Conservation (phyloP, 2,888 invertebrate genomes). For the Harpagoxenus sublaevis region DNA sequence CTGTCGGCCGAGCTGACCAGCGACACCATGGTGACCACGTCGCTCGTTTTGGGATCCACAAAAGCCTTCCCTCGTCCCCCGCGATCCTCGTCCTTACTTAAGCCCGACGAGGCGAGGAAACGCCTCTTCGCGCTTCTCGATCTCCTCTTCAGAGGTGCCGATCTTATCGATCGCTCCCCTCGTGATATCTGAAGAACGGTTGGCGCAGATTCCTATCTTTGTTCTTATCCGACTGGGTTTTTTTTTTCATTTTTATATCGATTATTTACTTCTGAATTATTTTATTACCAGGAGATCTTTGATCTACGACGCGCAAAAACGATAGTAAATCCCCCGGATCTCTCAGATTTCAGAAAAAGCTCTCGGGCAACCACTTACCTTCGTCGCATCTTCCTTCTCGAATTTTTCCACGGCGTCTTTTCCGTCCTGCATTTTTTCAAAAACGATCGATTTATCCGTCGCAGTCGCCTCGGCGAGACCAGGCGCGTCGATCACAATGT, state of each 20-base stretch:
- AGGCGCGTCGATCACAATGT: conserved; percentile 80
- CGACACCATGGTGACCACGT: conserved; percentile 90
- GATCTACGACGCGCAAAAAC: neutral
- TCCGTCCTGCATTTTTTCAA: conserved; percentile 14
- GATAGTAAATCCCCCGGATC: neutral
- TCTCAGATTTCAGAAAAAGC: neutral
- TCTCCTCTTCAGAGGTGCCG: conserved; percentile 81
- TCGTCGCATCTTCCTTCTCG: conserved; percentile 10
- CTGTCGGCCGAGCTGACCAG: conserved; percentile 90
- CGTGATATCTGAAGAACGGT: conserved; percentile 47
- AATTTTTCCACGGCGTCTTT: conserved; percentile 27
- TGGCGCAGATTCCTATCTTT: neutral
- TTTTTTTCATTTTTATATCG: neutral
- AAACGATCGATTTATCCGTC: conserved; percentile 23
- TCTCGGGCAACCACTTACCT: conserved; percentile 40
- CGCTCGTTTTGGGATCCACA: conserved; percentile 72
- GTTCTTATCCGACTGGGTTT: conserved; percentile 5
- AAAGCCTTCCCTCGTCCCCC: conserved; percentile 63
- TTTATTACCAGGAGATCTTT: neutral
- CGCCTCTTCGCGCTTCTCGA: conserved; percentile 80
- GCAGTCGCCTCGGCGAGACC: conserved; percentile 44
- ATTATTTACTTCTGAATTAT: neutral
- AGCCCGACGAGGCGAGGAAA: conserved; percentile 45
- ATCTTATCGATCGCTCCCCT: conserved; percentile 78
- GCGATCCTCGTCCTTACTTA: conserved; percentile 72